These are phyloP conservation scores for Thunnus albacares DNA, from an alignment of 2,797 vertebrate species.

Conservation along the genomic window DNA sequence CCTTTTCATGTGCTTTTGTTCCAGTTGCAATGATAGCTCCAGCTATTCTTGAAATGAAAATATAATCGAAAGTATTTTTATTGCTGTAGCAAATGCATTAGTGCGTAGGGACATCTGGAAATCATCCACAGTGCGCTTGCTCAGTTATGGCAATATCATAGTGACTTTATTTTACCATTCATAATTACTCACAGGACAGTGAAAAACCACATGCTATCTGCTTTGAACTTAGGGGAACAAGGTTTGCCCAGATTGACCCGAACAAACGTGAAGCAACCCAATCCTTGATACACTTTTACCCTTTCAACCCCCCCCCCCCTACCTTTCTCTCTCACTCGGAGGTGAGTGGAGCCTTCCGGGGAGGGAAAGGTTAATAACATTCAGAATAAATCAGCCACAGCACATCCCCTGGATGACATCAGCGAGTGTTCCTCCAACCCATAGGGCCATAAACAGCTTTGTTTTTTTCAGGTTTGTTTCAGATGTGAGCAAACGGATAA, in stretches of 20 bases:
- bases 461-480: conserved; percentile 79
- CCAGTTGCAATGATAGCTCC: conserved; percentile 78
- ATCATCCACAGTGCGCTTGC: conserved; percentile 73
- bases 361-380: conserved; percentile 83
- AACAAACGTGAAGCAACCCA: conserved; percentile 69
- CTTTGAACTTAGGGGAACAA: conserved; percentile 78
- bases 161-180: conserved; percentile 85
- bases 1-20: conserved; percentile 82
- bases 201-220: conserved; percentile 76
- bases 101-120: conserved; percentile 85
- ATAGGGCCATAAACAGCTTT: conserved; percentile 80
- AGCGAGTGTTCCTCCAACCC: conserved; percentile 74
- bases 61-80: conserved; percentile 83
- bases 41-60: conserved; percentile 78
- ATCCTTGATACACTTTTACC: conserved; percentile 63
- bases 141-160: conserved; percentile 85
- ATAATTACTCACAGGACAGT: conserved; percentile 87
- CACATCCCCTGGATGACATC: conserved; percentile 83
- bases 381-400: conserved; percentile 80
- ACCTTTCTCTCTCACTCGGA: conserved; percentile 49
- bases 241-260: conserved; percentile 71
- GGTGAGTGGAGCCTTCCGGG: conserved; percentile 72
- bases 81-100: conserved; percentile 86
- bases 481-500: conserved; percentile 85
- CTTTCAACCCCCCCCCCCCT: conserved; percentile 31